phyloP scores from a whole-genome alignment of 2,797 vertebrate species.

The Melopsittacus undulatus region DNA sequence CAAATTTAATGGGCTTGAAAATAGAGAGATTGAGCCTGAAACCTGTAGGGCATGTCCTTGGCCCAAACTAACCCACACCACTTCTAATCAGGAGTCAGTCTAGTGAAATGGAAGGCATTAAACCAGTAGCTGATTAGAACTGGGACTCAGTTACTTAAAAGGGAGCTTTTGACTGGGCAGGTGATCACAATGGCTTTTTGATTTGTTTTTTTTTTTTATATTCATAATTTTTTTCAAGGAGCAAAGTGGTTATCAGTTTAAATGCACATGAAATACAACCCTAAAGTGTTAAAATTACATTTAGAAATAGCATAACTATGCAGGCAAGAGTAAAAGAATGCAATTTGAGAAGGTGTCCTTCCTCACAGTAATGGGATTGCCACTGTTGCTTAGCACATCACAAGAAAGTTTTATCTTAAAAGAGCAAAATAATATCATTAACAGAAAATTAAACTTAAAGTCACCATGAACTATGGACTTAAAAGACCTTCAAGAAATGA shows the following conservation, averaged over 20 bases:
- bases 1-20: constrained; percentile 56
- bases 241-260: not conserved
- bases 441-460: constrained; percentile 76
- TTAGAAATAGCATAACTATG: constrained; percentile 31
- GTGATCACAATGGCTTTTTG: not conserved
- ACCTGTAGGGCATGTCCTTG: constrained; percentile 47
- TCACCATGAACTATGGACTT: constrained; percentile 71
- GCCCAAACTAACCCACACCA: constrained; percentile 18
- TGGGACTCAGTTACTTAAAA: not conserved
- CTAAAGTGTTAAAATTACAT: constrained; percentile 24
- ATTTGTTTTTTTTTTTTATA: not conserved
- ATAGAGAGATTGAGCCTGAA: constrained; percentile 34
- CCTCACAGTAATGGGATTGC: constrained; percentile 69
- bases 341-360: constrained; percentile 51
- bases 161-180: not conserved
- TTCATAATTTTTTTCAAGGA: not conserved
- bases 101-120: not conserved
- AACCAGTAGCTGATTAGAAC: constrained; percentile 5
- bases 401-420: constrained; percentile 68
- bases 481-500: constrained; percentile 70
- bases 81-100: not conserved
- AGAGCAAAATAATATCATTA: constrained; percentile 73
- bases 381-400: constrained; percentile 62
- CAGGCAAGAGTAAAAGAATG: constrained; percentile 34
- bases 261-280: not conserved